Percentiles rank a stretch among this genome's conserved stretches.
Conservation (phyloP, 1,140 invertebrate genomes). For the Drosophila insularis region DNA sequence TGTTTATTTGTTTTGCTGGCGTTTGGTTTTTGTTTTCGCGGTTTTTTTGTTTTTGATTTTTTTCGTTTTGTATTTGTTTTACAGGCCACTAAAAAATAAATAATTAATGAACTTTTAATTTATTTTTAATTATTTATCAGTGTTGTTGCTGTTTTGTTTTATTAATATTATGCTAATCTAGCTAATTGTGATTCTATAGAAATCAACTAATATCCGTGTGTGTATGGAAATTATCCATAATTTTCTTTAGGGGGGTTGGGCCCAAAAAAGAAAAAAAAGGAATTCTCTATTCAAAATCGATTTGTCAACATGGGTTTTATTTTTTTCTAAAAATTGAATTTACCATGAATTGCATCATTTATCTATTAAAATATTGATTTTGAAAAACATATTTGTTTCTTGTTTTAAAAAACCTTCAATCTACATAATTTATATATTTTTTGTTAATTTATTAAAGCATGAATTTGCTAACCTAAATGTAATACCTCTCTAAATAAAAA, state of each 20-base stretch:
- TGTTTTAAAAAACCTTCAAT: no score
- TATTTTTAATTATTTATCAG: conserved; percentile 69
- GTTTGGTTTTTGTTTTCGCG: conserved; percentile 13
- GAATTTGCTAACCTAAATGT: no score
- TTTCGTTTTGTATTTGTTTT: conserved; percentile 22
- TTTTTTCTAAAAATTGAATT: neutral
- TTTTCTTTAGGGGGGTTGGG: conserved; percentile 5
- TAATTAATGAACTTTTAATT: conserved; percentile 76
- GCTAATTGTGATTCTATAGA: conserved; percentile 16
- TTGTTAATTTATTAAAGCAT: no score
- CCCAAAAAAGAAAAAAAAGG: neutral
- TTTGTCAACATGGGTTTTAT: conserved; percentile 2
- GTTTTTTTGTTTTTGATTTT: conserved; percentile 26
- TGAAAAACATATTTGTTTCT: no score
- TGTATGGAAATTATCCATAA: conserved; percentile 12
- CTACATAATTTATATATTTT: no score
- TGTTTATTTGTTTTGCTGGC: conserved; percentile 19
- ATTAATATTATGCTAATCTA: conserved; percentile 32
- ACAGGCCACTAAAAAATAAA: conserved; percentile 47
- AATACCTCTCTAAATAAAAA: no score
- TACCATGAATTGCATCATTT: neutral
- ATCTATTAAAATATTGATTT: no score
- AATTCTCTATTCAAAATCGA: conserved; percentile 1
- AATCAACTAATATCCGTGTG: conserved; percentile 16
- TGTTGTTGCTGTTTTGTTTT: conserved; percentile 22